phyloP scores from a whole-genome alignment of 2,113 vertebrate species.

The Notarius quadriscutis region DNA sequence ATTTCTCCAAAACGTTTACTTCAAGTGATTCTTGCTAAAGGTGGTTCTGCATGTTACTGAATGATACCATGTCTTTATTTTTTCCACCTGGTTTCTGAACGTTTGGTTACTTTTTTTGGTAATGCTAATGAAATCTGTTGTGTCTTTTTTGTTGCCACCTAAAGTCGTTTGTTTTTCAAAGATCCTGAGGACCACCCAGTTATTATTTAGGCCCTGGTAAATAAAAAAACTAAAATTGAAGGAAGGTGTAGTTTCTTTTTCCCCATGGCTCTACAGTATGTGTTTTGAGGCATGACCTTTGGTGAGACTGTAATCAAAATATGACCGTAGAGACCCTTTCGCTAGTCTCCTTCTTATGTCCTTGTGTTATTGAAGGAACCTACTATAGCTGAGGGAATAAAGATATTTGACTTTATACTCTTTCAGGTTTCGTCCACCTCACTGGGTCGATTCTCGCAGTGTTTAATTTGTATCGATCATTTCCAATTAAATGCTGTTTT shows the following conservation, averaged over 20 bases:
- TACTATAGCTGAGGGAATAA: not conserved
- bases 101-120: not conserved
- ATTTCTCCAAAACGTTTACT: not conserved
- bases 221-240: not conserved
- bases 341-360: not conserved
- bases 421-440: not conserved
- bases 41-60: not conserved
- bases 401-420: not conserved
- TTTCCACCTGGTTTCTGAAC: not conserved
- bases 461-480: constrained; percentile 2
- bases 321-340: not conserved
- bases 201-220: not conserved
- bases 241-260: not conserved
- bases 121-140: not conserved
- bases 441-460: not conserved
- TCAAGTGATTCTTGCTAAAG: not conserved
- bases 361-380: not conserved
- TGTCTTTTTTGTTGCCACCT: not conserved
- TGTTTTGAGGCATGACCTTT: not conserved
- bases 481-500: not conserved
- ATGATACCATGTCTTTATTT: not conserved
- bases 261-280: not conserved
- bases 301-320: not conserved
- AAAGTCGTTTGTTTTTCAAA: not conserved
- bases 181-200: not conserved